phyloP scores from a whole-genome alignment of 2,888 invertebrate genomes.

The Disparrhopalites patrizii region DNA sequence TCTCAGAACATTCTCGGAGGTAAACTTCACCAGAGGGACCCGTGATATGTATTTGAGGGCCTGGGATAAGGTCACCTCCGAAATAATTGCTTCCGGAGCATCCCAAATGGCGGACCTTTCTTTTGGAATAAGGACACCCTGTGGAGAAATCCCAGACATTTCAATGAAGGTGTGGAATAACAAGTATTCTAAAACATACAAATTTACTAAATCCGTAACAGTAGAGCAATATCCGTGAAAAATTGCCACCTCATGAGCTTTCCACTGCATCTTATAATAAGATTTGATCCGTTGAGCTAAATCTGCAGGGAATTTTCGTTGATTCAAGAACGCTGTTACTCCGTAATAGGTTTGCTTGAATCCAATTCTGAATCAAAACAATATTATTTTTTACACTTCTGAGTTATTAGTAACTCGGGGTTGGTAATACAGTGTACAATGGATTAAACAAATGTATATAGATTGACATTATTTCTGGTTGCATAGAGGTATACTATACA shows the following conservation, averaged over 20 bases:
- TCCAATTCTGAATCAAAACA: constrained; percentile 30
- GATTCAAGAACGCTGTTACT: constrained; percentile 37
- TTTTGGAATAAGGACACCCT: constrained; percentile 38
- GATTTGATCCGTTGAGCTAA: constrained; percentile 28
- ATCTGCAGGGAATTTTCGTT: constrained; percentile 35
- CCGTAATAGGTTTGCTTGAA: constrained; percentile 43
- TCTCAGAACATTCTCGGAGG: constrained; percentile 24
- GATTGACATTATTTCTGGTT: background rate
- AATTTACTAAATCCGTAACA: background rate
- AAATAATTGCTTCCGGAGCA: constrained; percentile 37
- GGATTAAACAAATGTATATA: background rate
- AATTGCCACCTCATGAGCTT: constrained; percentile 31
- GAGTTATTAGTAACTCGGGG: too few relatives aligned
- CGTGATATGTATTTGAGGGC: constrained; percentile 34
- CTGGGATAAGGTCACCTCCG: constrained; percentile 34
- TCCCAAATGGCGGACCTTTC: constrained; percentile 43
- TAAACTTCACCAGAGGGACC: constrained; percentile 41
- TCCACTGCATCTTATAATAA: constrained; percentile 44
- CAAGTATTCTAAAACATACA: background rate
- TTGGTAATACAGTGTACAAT: background rate
- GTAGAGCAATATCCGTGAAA: background rate
- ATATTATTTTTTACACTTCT: too few relatives aligned
- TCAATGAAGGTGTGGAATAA: too few relatives aligned
- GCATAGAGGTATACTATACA: too few relatives aligned
- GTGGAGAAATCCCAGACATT: too few relatives aligned